Evolutionary conservation across 2,888 invertebrate genomes (phyloP).

Genomic region (Drosophila mettleri): DNA sequence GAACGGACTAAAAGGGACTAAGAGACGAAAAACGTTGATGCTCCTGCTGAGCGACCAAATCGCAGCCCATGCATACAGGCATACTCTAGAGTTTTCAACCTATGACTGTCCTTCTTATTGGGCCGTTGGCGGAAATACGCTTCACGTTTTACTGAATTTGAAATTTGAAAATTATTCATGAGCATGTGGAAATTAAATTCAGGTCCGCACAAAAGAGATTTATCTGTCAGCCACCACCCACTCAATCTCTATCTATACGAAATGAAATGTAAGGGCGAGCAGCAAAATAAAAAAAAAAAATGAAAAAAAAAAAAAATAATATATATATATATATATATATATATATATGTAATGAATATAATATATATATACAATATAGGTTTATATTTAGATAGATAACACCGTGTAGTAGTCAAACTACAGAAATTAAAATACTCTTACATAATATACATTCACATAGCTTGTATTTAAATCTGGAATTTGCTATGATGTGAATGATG

Average conservation of each 20-base stretch:
- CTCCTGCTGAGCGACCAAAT: slow-evolving; percentile 44
- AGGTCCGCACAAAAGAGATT: slow-evolving; percentile 82
- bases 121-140: slow-evolving; percentile 70
- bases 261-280: slow-evolving; percentile 63
- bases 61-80: background rate
- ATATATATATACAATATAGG: no score
- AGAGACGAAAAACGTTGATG: slow-evolving; percentile 27
- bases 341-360: no score
- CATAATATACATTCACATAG: no score
- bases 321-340: background rate
- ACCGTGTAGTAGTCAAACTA: background rate
- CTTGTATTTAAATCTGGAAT: no score
- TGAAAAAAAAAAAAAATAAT: slow-evolving; percentile 17
- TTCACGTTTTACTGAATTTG: slow-evolving; percentile 78
- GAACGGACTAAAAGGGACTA: slow-evolving; percentile 55
- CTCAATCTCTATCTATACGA: slow-evolving; percentile 57
- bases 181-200: slow-evolving; percentile 83
- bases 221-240: slow-evolving; percentile 69
- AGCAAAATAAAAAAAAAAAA: slow-evolving; percentile 6
- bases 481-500: no score
- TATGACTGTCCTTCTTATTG: slow-evolving; percentile 42
- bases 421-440: slow-evolving; percentile 18
- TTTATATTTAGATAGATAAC: no score
- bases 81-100: slow-evolving; percentile 1
- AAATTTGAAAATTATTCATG: slow-evolving; percentile 84